phyloP scores from a whole-genome alignment of 1,140 invertebrate genomes.

The Drosophila albomicans region DNA sequence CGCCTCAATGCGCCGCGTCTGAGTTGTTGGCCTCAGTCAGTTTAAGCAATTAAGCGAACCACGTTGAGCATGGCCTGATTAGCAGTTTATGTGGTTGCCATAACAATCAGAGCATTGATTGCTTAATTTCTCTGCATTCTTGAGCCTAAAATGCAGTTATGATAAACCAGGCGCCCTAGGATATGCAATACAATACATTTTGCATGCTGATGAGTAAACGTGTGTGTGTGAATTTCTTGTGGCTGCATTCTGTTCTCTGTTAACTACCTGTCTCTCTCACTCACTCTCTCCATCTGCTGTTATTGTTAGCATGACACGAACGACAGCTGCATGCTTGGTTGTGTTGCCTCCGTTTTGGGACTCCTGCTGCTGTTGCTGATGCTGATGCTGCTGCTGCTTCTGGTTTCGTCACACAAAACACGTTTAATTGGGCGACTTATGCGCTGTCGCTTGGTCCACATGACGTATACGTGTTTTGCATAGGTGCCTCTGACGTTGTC shows the following conservation, averaged over 20 bases:
- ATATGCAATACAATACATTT: constrained; percentile 5
- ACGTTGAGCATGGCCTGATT: constrained; percentile 24
- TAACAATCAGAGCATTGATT: constrained; percentile 23
- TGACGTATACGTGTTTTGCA: constrained; percentile 77
- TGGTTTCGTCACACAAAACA: constrained; percentile 42
- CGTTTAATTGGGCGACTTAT: constrained; percentile 71
- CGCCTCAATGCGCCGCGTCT: constrained; percentile 63
- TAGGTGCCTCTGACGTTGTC: constrained; percentile 24
- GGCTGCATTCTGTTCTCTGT: background rate
- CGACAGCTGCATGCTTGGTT: constrained; percentile 28
- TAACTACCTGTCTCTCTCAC: background rate
- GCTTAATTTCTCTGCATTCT: constrained; percentile 32
- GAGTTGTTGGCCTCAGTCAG: background rate
- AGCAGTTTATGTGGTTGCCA: constrained; percentile 29
- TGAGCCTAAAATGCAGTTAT: constrained; percentile 14
- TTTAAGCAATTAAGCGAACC: constrained; percentile 35
- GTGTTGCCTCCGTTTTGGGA: constrained; percentile 5
- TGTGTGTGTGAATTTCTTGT: background rate
- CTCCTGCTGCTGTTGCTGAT: background rate
- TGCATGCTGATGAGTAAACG: constrained; percentile 1
- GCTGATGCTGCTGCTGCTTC: background rate
- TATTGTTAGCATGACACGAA: constrained; percentile 39
- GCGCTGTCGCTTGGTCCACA: constrained; percentile 49
- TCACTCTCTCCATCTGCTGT: background rate
- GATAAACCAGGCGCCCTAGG: background rate